phyloP scores from a whole-genome alignment of 2,888 invertebrate species.

The Eremobia ochroleuca region DNA sequence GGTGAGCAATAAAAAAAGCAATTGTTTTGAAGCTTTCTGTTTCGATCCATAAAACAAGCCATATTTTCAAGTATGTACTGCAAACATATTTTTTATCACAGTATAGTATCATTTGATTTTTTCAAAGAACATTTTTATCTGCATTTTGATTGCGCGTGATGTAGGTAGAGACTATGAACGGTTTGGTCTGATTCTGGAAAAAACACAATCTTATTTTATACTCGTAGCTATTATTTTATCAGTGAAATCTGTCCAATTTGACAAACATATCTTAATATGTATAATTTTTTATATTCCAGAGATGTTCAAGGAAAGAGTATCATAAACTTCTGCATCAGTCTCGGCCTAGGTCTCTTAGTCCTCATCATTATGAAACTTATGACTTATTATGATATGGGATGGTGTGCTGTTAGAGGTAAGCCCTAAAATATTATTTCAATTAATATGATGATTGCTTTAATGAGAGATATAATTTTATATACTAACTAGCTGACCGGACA shows the following conservation, averaged over 20 bases:
- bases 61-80: background rate
- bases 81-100: background rate
- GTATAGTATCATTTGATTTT: no score
- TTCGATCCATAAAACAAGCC: background rate
- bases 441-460: background rate
- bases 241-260: background rate
- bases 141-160: background rate
- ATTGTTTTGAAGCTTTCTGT: background rate
- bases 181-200: background rate
- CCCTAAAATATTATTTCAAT: background rate
- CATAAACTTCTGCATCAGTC: conserved; percentile 80
- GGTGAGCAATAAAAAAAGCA: background rate
- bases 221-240: background rate
- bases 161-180: no score
- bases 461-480: background rate
- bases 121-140: background rate
- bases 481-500: background rate
- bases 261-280: background rate
- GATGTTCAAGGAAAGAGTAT: conserved; percentile 86
- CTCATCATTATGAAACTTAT: conserved; percentile 78
- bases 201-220: background rate
- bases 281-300: conserved; percentile 71
- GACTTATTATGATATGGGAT: conserved; percentile 76
- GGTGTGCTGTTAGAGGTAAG: conserved; percentile 83
- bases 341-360: conserved; percentile 78